Percentiles rank a stretch among this genome's conserved stretches.
Conservation (phyloP, 2,113 vertebrate species). For the Pachyramphus minor region DNA sequence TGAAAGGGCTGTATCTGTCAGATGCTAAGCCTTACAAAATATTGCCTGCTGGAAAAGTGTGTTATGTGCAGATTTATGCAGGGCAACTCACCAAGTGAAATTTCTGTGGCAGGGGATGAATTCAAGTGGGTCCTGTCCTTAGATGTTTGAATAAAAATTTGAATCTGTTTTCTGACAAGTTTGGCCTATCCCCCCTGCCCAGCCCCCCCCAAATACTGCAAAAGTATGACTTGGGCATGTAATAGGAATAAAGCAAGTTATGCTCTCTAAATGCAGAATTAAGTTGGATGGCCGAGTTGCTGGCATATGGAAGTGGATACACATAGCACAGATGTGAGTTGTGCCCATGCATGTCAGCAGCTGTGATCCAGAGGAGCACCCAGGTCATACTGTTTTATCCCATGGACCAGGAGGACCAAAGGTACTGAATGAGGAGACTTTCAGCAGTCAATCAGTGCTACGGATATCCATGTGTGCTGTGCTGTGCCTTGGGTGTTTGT, state of each 20-base stretch:
- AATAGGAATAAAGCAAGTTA: background rate
- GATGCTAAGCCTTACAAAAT: constrained; percentile 39
- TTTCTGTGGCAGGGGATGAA: constrained; percentile 14
- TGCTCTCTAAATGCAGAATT: background rate
- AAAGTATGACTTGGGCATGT: background rate
- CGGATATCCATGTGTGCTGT: rapidly evolving
- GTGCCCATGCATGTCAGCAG: rapidly evolving
- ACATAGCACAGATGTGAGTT: rapidly evolving
- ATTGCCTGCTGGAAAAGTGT: constrained; percentile 34
- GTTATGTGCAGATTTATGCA: constrained; percentile 27
- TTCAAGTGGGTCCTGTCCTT: constrained; percentile 18
- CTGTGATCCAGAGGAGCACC: background rate
- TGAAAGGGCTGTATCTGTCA: constrained; percentile 59
- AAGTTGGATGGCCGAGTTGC: background rate
- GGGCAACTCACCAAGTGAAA: constrained; percentile 33
- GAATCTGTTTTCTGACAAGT: constrained; percentile 11
- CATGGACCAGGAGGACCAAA: background rate
- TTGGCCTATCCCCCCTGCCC: background rate
- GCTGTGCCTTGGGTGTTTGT: rapidly evolving
- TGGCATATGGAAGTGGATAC: background rate
- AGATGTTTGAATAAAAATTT: constrained; percentile 5
- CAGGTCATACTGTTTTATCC: background rate
- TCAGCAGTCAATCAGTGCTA: background rate
- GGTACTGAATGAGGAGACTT: background rate
- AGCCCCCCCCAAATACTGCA: background rate